A percentile compares a stretch with the other conserved stretches of the same genome.
phyloP scores from a whole-genome alignment of 1,140 invertebrate genomes.

The Branchinecta lynchi region DNA sequence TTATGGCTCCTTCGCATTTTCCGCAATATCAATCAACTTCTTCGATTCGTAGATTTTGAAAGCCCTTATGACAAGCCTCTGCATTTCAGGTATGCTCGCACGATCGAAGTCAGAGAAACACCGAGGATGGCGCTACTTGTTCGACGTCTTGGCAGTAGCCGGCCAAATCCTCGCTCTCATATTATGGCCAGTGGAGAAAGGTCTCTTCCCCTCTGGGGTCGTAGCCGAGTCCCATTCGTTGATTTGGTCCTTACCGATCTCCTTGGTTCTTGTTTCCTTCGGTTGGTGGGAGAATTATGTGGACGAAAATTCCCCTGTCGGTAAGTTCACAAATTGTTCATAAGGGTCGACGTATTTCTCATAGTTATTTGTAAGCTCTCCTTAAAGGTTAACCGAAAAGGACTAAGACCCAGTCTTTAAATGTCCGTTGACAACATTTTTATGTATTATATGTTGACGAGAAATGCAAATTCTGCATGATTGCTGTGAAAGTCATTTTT shows the following conservation, averaged over 20 bases:
- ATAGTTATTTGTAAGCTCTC: no score
- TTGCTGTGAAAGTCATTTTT: no score
- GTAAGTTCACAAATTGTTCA: not conserved
- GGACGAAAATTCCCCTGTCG: slow-evolving; percentile 24
- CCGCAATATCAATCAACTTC: no score
- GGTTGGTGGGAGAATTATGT: slow-evolving; percentile 40
- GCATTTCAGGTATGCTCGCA: slow-evolving; percentile 26
- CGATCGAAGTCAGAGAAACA: slow-evolving; percentile 2
- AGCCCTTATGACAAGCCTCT: slow-evolving; percentile 3
- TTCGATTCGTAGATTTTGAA: no score
- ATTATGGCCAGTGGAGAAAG: slow-evolving; percentile 27
- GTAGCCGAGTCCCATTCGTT: slow-evolving; percentile 13
- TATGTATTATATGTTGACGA: no score
- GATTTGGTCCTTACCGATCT: slow-evolving; percentile 33
- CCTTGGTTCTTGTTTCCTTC: slow-evolving; percentile 35
- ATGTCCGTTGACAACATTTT: no score
- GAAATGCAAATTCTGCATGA: no score
- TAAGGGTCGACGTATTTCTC: no score
- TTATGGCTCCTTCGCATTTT: no score
- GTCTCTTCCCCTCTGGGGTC: not conserved
- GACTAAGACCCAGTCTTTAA: no score
- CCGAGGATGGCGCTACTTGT: slow-evolving; percentile 17
- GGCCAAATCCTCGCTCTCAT: slow-evolving; percentile 28
- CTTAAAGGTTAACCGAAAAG: no score
- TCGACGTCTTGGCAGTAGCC: slow-evolving; percentile 29